Percentiles rank a stretch among this genome's conserved stretches.
Evolutionary conservation across 2,888 invertebrate genomes (phyloP).

Genomic region (Zonitis immaculata): DNA sequence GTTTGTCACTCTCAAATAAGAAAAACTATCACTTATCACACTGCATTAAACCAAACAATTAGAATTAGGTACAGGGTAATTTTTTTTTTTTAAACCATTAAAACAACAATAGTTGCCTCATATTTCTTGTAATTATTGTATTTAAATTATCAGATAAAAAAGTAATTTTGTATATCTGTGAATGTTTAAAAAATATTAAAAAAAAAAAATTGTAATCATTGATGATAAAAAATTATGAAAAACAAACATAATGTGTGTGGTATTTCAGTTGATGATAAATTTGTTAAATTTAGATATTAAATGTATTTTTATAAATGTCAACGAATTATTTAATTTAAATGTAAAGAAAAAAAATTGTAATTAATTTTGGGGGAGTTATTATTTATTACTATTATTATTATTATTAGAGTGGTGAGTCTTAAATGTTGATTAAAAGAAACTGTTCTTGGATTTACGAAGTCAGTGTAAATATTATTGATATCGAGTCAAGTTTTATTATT

Average conservation of each 20-base stretch:
- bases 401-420: slow-evolving; percentile 1
- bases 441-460: slow-evolving; percentile 1
- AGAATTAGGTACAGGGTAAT: neutral
- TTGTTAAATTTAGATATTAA: neutral
- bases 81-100: too few species aligned
- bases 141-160: neutral
- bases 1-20: neutral
- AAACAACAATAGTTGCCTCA: neutral
- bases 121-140: neutral
- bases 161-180: neutral
- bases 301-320: slow-evolving; percentile 2
- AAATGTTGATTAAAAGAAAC: neutral
- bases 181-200: neutral
- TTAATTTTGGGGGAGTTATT: neutral
- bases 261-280: neutral
- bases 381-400: neutral
- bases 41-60: too few species aligned
- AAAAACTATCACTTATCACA: neutral
- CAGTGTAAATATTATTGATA: neutral
- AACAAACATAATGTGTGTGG: neutral
- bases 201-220: neutral
- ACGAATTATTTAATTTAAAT: neutral
- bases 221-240: neutral
- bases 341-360: too few species aligned
- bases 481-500: neutral